Percentiles rank a stretch among this genome's conserved stretches.
phyloP scores from a whole-genome alignment of 2,888 invertebrate species.

The Xestoiulus laeticollis region DNA sequence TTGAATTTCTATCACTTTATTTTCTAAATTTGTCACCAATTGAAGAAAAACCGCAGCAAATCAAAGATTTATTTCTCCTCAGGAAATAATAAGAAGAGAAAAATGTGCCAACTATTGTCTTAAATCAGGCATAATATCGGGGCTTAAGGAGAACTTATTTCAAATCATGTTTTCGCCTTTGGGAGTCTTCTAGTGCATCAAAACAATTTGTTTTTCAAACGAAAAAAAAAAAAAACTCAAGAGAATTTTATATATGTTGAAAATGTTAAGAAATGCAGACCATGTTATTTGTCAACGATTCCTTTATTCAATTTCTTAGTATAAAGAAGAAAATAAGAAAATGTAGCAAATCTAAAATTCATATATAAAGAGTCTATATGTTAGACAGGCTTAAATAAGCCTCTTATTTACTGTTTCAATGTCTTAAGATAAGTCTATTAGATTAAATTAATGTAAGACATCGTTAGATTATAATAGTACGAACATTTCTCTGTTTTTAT shows the following conservation, averaged over 20 bases:
- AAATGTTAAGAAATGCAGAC: background rate
- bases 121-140: conserved; percentile 40
- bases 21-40: conserved; percentile 35
- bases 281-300: conserved; percentile 30
- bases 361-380: too few relatives aligned
- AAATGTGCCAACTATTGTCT: conserved; percentile 34
- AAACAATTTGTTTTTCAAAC: conserved; percentile 34
- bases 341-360: background rate
- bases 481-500: too few relatives aligned
- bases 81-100: background rate
- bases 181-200: background rate
- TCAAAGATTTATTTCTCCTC: conserved; percentile 43
- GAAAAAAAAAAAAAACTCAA: background rate
- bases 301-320: background rate
- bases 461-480: too few relatives aligned
- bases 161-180: background rate
- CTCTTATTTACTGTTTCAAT: too few relatives aligned
- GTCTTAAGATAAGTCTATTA: too few relatives aligned
- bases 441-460: too few relatives aligned
- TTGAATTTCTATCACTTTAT: conserved; percentile 5
- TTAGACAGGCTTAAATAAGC: too few relatives aligned
- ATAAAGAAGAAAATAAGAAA: background rate
- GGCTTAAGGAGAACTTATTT: conserved; percentile 40
- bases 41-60: conserved; percentile 39
- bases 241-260: background rate